Conservation (phyloP, 2,113 vertebrate genomes). For the Dromaius novaehollandiae region DNA sequence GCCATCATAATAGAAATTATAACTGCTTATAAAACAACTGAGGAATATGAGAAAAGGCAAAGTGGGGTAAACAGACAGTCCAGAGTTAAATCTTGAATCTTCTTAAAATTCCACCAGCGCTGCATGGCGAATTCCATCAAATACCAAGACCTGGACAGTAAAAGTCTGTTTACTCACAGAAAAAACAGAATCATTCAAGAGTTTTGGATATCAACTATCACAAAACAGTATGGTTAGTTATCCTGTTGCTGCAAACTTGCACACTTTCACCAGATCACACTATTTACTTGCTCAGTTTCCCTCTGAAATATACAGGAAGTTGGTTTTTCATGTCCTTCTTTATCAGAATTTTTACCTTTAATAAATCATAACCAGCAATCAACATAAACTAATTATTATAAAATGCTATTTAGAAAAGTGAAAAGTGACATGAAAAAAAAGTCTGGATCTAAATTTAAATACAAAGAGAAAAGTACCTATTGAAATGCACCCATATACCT, state of each 20-base stretch:
- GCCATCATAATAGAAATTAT: background rate
- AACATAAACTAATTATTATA: background rate
- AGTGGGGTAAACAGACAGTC: background rate
- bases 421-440: background rate
- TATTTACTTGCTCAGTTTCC: conserved; percentile 23
- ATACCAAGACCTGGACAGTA: background rate
- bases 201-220: background rate
- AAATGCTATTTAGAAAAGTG: background rate
- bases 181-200: background rate
- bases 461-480: background rate
- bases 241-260: background rate
- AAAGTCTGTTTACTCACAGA: background rate
- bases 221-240: background rate
- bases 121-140: background rate
- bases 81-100: background rate
- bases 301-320: background rate
- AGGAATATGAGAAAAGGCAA: background rate
- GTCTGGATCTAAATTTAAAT: background rate
- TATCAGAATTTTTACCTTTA: background rate
- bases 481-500: rapidly evolving
- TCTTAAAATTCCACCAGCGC: background rate
- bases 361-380: background rate
- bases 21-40: background rate
- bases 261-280: background rate
- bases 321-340: background rate